Evolutionary conservation across 2,113 vertebrate genomes (phyloP).

Genomic region (Zosterops borbonicus): DNA sequence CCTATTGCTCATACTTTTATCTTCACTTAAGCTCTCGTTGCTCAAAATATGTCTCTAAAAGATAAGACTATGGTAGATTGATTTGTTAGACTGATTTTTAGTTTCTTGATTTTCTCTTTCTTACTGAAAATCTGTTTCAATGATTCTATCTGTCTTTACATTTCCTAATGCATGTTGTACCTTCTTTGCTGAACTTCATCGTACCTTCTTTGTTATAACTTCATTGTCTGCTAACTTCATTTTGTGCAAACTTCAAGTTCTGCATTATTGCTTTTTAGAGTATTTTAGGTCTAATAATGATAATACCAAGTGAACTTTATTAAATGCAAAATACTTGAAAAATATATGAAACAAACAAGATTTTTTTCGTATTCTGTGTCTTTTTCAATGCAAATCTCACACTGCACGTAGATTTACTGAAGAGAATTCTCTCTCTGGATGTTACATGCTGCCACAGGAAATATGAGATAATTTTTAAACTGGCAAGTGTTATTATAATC

Average conservation of each 20-base stretch:
- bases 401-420: background rate
- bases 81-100: slow-evolving; percentile 24
- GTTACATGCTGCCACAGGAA: background rate
- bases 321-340: background rate
- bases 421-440: background rate
- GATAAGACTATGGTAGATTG: background rate
- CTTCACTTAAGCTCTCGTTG: slow-evolving; percentile 20
- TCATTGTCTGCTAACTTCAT: background rate
- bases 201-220: background rate
- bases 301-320: background rate
- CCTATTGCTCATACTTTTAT: slow-evolving; percentile 22
- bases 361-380: background rate
- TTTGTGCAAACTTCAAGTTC: background rate
- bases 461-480: background rate
- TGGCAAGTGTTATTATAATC: background rate
- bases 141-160: background rate
- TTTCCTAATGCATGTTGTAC: background rate
- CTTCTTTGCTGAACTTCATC: background rate
- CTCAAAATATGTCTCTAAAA: slow-evolving; percentile 15
- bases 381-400: background rate
- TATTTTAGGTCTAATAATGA: background rate
- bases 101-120: background rate
- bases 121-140: background rate
- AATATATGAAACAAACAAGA: background rate
- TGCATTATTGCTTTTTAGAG: background rate